Base-by-base conservation (phyloP, 2,888 invertebrate genomes). In the Athripsodes cinereus region DNA sequence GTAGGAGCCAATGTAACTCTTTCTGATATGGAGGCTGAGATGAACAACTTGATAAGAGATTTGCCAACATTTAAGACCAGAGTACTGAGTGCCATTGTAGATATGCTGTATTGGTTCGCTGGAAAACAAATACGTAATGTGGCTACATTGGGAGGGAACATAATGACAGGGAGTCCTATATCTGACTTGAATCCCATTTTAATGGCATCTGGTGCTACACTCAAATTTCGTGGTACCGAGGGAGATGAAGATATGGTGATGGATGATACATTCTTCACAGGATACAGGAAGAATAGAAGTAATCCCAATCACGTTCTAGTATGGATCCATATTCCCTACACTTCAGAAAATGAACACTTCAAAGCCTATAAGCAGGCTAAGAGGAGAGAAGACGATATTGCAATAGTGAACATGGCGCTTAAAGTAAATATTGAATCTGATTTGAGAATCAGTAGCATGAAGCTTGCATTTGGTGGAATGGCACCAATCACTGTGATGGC, bases 81-180 rank as follows among this genome's bases (percentile, higher is more conserved):
- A 68, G 76, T 86, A 60, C 88, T 85, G 66, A 75, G 76, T 66
- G 83, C 88, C 26, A 81, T 92, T 21, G 78, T 85, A 6, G 85
- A 90, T 54, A 97, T 96, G 90, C 75, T 97, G 22, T 86, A 92
- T 69, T 94, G 90, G 87, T 97, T 97, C 79, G 97, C 95, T 52
- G 96, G 96, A 5, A 90, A 87, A 68, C 97, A 97, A 78, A 92
- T 97, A 52, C 81, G 97, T 62, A 97, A 96, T 73, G 94, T 94
- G 13, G 96, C 95, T 52, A 87, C 92, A 13, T 75, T 97, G 22
- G 94, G 90, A 31, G 96, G 97, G 22, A 96, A 97, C 72, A 90
- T 97, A 62, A 87, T 96, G 78, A 96, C 96, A 0, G 92, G 92
- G 16, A 96, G 96, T 74, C 96, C 97, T 0, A 96, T 97, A 70